Evolutionary conservation across 2,888 invertebrate species (phyloP), one percentile per base, ranked within the genome.

Genomic region (Megastigmus dorsalis): DNA sequence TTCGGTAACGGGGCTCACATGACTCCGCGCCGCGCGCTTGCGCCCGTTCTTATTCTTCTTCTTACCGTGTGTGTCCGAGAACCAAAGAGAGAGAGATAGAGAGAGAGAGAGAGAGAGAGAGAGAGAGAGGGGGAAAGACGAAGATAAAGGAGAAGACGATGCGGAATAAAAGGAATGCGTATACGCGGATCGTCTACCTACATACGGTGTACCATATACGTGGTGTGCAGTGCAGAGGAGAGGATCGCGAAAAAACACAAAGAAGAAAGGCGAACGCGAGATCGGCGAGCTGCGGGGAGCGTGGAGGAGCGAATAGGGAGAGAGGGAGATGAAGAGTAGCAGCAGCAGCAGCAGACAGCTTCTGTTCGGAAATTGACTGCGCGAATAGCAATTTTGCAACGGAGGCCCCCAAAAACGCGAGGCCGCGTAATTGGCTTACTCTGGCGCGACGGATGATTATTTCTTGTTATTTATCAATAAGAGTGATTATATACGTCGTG

Each of bases 1-100:
- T 78, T 80, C 72, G 72, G 78, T 80, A 80, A 82, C 78, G 79
- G 79, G 60, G 70, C 73, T 65, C 60, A 43, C 59, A 76, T 60
- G 55, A 54, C 71, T 71, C 48, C 41, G 45, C 43, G 20, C 26
- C 7, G n/a, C 63, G 10, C 26, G n/a, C n/a, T n/a, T n/a, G n/a
- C n/a, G n/a, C n/a, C n/a, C n/a, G n/a, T n/a, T 63, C 65, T 70
- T 48, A 9, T 66, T 65, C 65, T 60, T 43, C 50, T 54, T 65
- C 65, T 60, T 43, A 45, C 50, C 52, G 26, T 9, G 38, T 3
- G n/a, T n/a, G n/a, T n/a, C n/a, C n/a, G n/a, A n/a, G n/a, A n/a
- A n/a, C n/a, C n/a, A n/a, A n/a, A n/a, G 15, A 6, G 15, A 13
- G 48, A 15, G 28, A 20, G 15, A 50, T 2, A 7, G 23, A 57